These are phyloP conservation scores for Escarpia spicata DNA, from an alignment of 2,888 invertebrate species.

Conservation along the genomic window DNA sequence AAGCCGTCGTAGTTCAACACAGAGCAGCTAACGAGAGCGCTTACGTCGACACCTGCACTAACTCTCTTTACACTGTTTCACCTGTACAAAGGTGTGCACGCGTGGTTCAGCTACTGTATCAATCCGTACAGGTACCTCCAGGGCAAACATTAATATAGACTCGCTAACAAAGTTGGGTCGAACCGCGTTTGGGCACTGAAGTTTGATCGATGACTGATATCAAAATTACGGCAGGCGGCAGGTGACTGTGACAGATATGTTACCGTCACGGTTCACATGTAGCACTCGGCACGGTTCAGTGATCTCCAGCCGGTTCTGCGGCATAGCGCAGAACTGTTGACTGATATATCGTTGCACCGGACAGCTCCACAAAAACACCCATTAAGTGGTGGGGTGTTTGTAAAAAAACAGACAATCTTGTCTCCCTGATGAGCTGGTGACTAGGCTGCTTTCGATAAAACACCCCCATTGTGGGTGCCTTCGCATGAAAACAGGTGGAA, in stretches of 20 bases:
- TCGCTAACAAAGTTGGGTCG: not conserved
- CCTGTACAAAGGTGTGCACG: not conserved
- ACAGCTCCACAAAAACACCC: not conserved
- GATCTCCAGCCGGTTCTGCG: not conserved
- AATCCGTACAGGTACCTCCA: not conserved
- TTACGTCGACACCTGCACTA: not conserved
- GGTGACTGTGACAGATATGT: not conserved
- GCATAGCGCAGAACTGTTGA: not conserved
- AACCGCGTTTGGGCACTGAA: not conserved
- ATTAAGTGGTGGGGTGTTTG: not conserved
- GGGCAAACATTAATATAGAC: not conserved
- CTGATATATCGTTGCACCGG: not conserved
- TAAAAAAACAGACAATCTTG: not conserved
- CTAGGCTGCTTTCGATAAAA: no score
- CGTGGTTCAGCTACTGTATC: not conserved
- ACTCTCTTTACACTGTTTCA: not conserved
- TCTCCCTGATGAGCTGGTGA: not conserved
- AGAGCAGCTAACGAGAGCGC: not conserved
- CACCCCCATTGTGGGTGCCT: no score
- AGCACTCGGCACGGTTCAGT: not conserved
- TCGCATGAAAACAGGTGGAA: no score
- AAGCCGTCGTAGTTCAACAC: not conserved
- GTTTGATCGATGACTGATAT: not conserved
- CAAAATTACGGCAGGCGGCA: not conserved
- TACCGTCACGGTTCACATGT: not conserved